Evolutionary conservation across 1,140 invertebrate species (phyloP), one percentile per base, ranked within the genome.

Genomic region (Macrosteles quadrilineatus): DNA sequence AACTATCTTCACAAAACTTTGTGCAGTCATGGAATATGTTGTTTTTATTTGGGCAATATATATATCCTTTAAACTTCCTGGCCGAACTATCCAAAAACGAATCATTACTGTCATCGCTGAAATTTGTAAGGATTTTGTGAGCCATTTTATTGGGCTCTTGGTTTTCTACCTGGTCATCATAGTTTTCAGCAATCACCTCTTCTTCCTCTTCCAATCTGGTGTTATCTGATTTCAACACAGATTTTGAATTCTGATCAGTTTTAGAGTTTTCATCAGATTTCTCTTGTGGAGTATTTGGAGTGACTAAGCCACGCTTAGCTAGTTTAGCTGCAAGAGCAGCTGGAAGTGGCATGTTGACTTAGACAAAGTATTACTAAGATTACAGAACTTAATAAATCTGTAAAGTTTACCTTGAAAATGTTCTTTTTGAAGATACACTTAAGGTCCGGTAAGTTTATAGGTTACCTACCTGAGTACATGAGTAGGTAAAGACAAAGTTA

Each of bases 11-110:
- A 82, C 98, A 99, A 81, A 87, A 97, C 27, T 88, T 86, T 1
- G 87, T 88, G 81, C 98, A 99, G 72, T 95, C 90, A 79, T 99
- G 98, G 80, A 92, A 96, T 69, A 95, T 91, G 79, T 99, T 99
- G 75, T 87, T 92, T 81, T 97, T 98, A 78, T 99, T 99, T 1
- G 98, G 98, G 81, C 98, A 99, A 2, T 92, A 91, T 74, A 86
- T 66, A 43, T 40, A 68, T 17, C 30, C 65, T 67, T 67, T 70
- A 70, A 71, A 70, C 43, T 72, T 73, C 29, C 30, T 71, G 19
- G 71, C 29, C 29, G 45, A 47, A 53, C 32, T 55, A 11, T 57
- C 67, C n/a, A 53, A 4, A 67, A 67, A 50, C 12, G 32, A 53
- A 68, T 68, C 67, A 23, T 68, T 53, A 43, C 57, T 43, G 21